A percentile compares a stretch with the other conserved stretches of the same genome.
Conservation (phyloP, 1,140 invertebrate genomes). For the Rhopalosiphum maidis region DNA sequence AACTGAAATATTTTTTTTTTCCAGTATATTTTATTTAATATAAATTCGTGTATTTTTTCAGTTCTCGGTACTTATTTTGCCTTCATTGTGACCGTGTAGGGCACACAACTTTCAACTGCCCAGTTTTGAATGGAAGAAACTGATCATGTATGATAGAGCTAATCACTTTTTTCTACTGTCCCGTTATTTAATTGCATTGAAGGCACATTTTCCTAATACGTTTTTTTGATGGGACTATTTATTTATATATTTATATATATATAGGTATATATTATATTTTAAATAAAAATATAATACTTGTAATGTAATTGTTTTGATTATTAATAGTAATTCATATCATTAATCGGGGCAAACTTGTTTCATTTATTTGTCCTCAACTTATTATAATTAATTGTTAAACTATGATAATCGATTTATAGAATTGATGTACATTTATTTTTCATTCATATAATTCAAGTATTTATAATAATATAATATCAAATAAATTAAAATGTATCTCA, state of each 20-base stretch:
- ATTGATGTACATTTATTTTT: conserved; percentile 32
- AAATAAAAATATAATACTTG: neutral
- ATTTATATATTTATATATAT: neutral
- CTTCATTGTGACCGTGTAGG: conserved; percentile 39
- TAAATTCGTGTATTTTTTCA: conserved; percentile 25
- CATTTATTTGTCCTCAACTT: neutral
- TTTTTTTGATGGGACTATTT: neutral
- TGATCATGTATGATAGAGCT: neutral
- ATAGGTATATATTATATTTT: neutral
- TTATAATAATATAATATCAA: conserved; percentile 15
- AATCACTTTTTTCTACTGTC: neutral
- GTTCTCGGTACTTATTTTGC: neutral
- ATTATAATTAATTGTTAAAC: neutral
- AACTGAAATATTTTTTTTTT: neutral
- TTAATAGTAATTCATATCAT: conserved; percentile 18
- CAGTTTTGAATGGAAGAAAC: neutral
- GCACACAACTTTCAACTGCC: conserved; percentile 16
- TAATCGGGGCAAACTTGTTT: neutral
- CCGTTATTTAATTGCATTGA: conserved; percentile 4
- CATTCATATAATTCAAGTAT: neutral
- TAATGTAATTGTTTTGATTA: conserved; percentile 42
- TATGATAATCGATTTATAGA: neutral
- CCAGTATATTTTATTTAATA: conserved; percentile 1
- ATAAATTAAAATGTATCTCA: neutral
- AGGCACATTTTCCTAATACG: neutral